A percentile compares a stretch with the other conserved stretches of the same genome.
Conservation (phyloP, 2,113 vertebrate species). For the Antechinus flavipes region DNA sequence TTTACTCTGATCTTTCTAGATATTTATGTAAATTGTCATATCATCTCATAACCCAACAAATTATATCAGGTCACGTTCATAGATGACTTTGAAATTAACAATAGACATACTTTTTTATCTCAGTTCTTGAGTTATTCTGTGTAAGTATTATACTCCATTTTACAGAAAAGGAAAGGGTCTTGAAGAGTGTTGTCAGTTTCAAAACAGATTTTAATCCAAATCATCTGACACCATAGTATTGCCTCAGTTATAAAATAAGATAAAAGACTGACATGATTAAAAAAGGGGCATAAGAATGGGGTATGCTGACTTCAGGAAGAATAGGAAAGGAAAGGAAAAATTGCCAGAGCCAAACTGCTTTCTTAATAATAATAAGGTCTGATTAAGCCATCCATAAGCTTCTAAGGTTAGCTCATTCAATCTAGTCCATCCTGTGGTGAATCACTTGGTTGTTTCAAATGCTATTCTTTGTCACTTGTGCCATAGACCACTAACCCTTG, state of each 20-base stretch:
- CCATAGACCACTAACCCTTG: neutral
- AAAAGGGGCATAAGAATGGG: neutral
- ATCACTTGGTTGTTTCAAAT: neutral
- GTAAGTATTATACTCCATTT: neutral
- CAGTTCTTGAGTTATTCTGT: neutral
- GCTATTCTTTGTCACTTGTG: neutral
- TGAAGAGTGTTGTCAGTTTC: neutral
- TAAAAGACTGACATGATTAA: neutral
- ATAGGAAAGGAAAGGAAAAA: neutral
- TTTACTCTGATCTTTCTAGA: neutral
- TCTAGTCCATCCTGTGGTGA: neutral
- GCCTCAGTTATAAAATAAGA: neutral
- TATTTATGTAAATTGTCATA: neutral
- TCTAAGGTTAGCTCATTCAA: neutral
- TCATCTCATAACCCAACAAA: neutral
- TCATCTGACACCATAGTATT: neutral
- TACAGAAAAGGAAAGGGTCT: neutral
- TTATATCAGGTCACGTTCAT: neutral
- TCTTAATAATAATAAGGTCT: neutral
- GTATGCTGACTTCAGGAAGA: neutral
- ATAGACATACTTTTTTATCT: neutral
- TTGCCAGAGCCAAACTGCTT: neutral
- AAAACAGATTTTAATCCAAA: neutral
- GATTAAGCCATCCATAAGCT: neutral
- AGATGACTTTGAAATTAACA: neutral